These are phyloP conservation scores for Synodontis membranacea DNA, from an alignment of 2,113 vertebrate genomes.

Conservation along the genomic window DNA sequence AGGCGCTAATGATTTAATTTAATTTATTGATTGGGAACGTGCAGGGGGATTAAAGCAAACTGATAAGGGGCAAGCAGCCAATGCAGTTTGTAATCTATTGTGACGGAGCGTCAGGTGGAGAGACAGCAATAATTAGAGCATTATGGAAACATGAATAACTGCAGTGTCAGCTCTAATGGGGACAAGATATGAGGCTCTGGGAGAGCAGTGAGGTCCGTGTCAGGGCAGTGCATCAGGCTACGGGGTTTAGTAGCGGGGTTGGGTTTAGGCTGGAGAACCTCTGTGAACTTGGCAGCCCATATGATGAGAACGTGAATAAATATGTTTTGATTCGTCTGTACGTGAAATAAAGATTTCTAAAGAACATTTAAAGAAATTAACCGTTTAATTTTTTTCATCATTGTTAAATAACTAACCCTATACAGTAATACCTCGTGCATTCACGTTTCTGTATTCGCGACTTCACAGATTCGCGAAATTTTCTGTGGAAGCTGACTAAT, in stretches of 20 bases:
- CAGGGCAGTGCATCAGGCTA: not conserved
- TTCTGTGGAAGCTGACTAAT: no score
- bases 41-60: conserved; percentile 56
- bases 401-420: no score
- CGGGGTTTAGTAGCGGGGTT: not conserved
- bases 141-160: conserved; percentile 57
- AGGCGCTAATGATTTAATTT: conserved; percentile 70
- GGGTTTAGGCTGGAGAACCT: no score
- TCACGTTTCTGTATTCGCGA: no score
- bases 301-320: no score
- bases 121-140: conserved; percentile 59
- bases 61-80: conserved; percentile 47
- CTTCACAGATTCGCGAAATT: no score
- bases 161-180: conserved; percentile 55
- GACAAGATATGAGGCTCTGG: not conserved
- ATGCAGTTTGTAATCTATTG: conserved; percentile 59
- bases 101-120: conserved; percentile 54
- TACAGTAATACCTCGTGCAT: no score
- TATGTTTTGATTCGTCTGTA: no score
- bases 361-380: no score
- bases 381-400: no score
- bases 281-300: no score
- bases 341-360: no score
- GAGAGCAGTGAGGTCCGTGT: conserved; percentile 4
- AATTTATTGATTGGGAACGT: conserved; percentile 63